Evolutionary conservation across 2,888 invertebrate genomes (phyloP).

Genomic region (Yponomeuta evonymella): DNA sequence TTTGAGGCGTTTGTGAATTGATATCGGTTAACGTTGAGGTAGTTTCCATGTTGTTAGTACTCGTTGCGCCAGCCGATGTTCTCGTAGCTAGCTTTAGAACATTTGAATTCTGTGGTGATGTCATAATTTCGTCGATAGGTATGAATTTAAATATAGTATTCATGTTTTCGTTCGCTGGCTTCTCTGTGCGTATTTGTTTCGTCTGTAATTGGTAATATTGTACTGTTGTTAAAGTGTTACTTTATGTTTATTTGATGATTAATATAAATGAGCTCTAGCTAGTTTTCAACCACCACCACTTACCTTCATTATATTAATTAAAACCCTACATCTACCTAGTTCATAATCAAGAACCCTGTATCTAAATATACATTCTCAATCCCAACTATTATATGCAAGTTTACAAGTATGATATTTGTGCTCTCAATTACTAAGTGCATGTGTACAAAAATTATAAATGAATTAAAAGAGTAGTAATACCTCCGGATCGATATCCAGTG

Average conservation of each 20-base stretch:
- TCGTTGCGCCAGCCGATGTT: slow-evolving; percentile 37
- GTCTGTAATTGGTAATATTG: slow-evolving; percentile 58
- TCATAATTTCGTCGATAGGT: slow-evolving; percentile 64
- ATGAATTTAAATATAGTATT: slow-evolving; percentile 66
- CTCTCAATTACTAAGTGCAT: background rate
- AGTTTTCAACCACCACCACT: slow-evolving; percentile 48
- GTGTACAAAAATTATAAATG: slow-evolving; percentile 21
- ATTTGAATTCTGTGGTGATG: slow-evolving; percentile 55
- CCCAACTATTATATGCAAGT: background rate
- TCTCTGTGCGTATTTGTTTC: slow-evolving; percentile 71
- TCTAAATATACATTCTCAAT: background rate
- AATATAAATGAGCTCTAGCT: slow-evolving; percentile 8
- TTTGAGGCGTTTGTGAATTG: slow-evolving; percentile 48
- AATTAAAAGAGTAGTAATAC: slow-evolving; percentile 60
- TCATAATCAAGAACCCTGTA: background rate
- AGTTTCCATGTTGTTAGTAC: slow-evolving; percentile 34
- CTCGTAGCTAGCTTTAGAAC: slow-evolving; percentile 61
- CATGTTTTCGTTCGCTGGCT: slow-evolving; percentile 55
- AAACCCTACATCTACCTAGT: slow-evolving; percentile 10
- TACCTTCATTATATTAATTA: slow-evolving; percentile 35
- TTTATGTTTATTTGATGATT: background rate
- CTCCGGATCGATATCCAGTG: slow-evolving; percentile 78
- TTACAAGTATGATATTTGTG: background rate
- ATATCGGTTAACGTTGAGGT: slow-evolving; percentile 48
- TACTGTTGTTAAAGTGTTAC: background rate